Conservation (phyloP, 2,797 vertebrate species). For the Coregonus ussuriensis region DNA sequence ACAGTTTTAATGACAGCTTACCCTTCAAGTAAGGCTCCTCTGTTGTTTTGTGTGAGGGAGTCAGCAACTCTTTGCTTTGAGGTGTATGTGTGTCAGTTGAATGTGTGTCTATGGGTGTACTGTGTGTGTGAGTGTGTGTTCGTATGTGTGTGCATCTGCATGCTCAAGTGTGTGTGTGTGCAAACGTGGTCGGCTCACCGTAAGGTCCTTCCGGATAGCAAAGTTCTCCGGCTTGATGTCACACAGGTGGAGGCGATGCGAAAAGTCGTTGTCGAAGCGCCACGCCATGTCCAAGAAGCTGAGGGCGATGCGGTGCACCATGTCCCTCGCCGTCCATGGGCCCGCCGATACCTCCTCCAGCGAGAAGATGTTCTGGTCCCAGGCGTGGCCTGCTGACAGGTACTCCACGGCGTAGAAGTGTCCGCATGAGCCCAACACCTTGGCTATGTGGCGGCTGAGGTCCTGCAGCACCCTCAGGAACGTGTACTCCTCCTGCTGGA, state of each 20-base stretch:
- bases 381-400: constrained; percentile 88
- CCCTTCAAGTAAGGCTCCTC: not conserved
- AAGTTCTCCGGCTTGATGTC: constrained; percentile 98
- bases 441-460: constrained; percentile 86
- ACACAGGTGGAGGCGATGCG: constrained; percentile 91
- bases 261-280: constrained; percentile 93
- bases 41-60: not conserved
- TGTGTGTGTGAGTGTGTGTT: constrained; percentile 13
- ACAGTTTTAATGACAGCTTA: not conserved
- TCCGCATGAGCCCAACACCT: constrained; percentile 91
- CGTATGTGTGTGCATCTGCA: constrained; percentile 10
- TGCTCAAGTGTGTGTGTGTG: constrained; percentile 4
- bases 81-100: not conserved
- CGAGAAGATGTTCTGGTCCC: constrained; percentile 89
- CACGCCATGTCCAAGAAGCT: constrained; percentile 94
- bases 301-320: constrained; percentile 85
- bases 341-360: constrained; percentile 69
- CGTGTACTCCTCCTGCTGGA: constrained; percentile 94
- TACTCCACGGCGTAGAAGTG: constrained; percentile 95
- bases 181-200: constrained; percentile 67
- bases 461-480: constrained; percentile 90
- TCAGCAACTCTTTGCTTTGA: not conserved
- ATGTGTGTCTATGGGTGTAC: not conserved
- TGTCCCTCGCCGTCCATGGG: constrained; percentile 62
- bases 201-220: constrained; percentile 90